phyloP scores from a whole-genome alignment of 2,797 vertebrate species.

The Schizothorax lantsangensis region DNA sequence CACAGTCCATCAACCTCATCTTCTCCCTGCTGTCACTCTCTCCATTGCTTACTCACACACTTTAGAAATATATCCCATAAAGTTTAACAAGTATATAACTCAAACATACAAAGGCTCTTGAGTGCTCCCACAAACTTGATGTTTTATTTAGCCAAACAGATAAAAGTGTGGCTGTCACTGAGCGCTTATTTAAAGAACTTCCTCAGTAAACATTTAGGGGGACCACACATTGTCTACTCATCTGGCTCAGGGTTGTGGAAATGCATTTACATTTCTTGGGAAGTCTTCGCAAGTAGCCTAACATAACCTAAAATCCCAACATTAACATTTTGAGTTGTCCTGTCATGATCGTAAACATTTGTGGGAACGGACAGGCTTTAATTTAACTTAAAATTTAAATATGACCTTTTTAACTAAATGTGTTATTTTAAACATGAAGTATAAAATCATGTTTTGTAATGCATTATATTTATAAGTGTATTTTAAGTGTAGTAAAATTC shows the following conservation, averaged over 20 bases:
- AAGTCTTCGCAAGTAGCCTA: constrained; percentile 40
- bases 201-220: constrained; percentile 51
- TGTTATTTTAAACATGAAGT: background rate
- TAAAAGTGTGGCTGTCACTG: constrained; percentile 47
- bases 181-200: constrained; percentile 59
- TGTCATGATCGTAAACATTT: background rate
- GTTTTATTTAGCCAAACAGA: constrained; percentile 51
- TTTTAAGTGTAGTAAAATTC: background rate
- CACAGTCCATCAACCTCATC: background rate
- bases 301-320: constrained; percentile 25
- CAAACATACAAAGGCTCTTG: constrained; percentile 32
- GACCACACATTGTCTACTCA: constrained; percentile 61
- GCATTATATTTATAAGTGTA: background rate
- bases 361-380: background rate
- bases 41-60: constrained; percentile 14
- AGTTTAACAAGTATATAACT: constrained; percentile 14
- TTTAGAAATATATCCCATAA: constrained; percentile 12
- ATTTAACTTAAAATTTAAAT: background rate
- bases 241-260: constrained; percentile 42
- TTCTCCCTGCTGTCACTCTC: constrained; percentile 3
- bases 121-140: constrained; percentile 28
- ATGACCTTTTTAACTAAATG: background rate
- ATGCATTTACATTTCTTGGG: constrained; percentile 45
- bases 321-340: background rate
- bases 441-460: background rate